Conservation (phyloP, 92 coral and sea anemone species). For the Bergia sp. region DNA sequence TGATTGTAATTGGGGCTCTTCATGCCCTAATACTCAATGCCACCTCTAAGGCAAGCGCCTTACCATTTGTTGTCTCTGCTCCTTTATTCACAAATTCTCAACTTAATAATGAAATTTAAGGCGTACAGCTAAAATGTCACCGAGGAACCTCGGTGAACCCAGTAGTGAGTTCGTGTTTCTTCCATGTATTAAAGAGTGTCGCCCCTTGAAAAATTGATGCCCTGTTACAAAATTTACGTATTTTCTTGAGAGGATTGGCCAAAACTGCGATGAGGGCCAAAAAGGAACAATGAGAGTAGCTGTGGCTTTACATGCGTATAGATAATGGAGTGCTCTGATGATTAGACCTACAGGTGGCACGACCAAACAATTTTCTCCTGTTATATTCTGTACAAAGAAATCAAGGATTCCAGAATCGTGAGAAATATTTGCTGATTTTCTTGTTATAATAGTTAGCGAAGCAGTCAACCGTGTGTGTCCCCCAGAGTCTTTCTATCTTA, state of each 20-base stretch:
- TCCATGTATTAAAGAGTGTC: conserved; percentile 36
- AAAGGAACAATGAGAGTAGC: conserved; percentile 54
- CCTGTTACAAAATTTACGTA: conserved; percentile 1
- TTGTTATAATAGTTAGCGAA: conserved; percentile 55
- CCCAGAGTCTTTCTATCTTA: conserved; percentile 34
- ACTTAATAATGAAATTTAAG: too few relatives aligned
- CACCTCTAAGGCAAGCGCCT: too few relatives aligned
- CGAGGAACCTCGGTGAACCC: conserved; percentile 21
- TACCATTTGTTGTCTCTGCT: too few relatives aligned
- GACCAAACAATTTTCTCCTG: conserved; percentile 52
- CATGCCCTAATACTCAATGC: too few relatives aligned
- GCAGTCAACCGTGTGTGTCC: conserved; percentile 52
- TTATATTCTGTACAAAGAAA: not conserved
- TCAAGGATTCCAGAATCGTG: conserved; percentile 9
- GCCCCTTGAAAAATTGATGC: conserved; percentile 23
- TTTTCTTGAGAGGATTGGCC: conserved; percentile 2
- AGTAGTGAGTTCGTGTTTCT: conserved; percentile 49
- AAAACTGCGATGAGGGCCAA: conserved; percentile 61
- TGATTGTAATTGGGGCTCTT: too few relatives aligned
- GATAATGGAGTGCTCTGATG: conserved; percentile 45
- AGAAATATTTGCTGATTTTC: conserved; percentile 29
- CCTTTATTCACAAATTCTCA: too few relatives aligned
- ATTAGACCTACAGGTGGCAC: conserved; percentile 49
- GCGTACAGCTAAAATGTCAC: too few relatives aligned
- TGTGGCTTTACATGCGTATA: conserved; percentile 12